Percentiles rank a stretch among this genome's conserved stretches.
Conservation (phyloP, 2,113 vertebrate species). For the Zootoca vivipara region DNA sequence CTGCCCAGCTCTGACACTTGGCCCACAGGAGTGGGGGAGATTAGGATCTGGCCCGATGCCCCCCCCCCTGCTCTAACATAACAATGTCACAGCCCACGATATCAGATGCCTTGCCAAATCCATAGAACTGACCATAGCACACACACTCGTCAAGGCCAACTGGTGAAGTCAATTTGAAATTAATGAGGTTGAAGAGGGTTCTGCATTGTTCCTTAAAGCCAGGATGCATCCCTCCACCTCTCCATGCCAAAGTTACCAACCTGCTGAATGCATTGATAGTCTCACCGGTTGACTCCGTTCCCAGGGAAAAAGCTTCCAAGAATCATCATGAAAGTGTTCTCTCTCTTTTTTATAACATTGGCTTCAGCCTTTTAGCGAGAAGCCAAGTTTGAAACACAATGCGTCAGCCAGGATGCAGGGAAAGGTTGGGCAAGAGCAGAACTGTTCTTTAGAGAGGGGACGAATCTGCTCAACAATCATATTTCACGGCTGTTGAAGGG, state of each 20-base stretch:
- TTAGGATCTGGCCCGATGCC: too few relatives aligned
- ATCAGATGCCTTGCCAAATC: neutral
- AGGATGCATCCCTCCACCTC: neutral
- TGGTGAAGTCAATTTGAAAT: neutral
- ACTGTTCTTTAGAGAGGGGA: slow-evolving; percentile 35
- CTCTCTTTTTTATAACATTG: slow-evolving; percentile 64
- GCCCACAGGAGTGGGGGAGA: too few relatives aligned
- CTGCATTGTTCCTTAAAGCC: neutral
- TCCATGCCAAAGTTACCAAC: neutral
- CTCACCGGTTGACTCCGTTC: neutral
- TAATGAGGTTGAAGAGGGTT: neutral
- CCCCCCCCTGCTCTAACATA: neutral
- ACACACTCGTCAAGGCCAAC: neutral
- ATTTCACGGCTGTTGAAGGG: slow-evolving; percentile 46
- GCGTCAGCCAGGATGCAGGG: slow-evolving; percentile 31
- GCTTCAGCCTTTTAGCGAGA: neutral
- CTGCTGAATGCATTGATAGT: neutral
- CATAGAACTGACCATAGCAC: neutral
- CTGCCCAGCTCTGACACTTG: too few relatives aligned
- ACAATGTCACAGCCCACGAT: neutral
- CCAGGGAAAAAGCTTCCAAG: slow-evolving; percentile 56
- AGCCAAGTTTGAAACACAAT: slow-evolving; percentile 54
- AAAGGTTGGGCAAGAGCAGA: slow-evolving; percentile 58
- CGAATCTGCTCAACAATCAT: slow-evolving; percentile 52
- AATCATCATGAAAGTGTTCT: slow-evolving; percentile 63